Evolutionary conservation across 2,888 invertebrate genomes (phyloP).

Genomic region (Stenodera caucasica): DNA sequence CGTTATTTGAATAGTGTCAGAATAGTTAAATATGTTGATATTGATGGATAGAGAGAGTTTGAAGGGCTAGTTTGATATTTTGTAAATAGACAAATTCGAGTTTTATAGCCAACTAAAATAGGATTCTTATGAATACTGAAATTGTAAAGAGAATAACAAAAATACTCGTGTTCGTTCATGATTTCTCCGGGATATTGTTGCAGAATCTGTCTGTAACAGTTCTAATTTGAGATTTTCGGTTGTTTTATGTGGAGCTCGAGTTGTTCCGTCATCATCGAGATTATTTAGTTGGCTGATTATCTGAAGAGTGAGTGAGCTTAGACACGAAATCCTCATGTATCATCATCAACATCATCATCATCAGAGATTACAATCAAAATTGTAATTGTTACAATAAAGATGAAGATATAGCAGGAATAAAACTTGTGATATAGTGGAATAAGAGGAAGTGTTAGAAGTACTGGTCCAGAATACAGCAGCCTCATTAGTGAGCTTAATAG

Average conservation of each 20-base stretch:
- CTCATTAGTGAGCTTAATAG: slow-evolving; percentile 45
- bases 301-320: not conserved
- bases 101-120: too few species aligned
- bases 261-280: not conserved
- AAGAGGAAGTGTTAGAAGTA: slow-evolving; percentile 25
- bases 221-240: not conserved
- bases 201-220: not conserved
- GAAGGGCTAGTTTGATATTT: too few species aligned
- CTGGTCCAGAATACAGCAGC: slow-evolving; percentile 42
- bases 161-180: not conserved
- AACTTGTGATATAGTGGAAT: slow-evolving; percentile 4
- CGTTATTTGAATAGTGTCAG: not conserved
- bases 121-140: too few species aligned
- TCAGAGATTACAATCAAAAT: slow-evolving; percentile 29
- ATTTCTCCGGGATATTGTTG: not conserved
- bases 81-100: too few species aligned
- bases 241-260: not conserved
- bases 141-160: too few species aligned
- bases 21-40: not conserved
- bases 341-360: slow-evolving; percentile 31
- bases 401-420: slow-evolving; percentile 7
- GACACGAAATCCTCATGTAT: slow-evolving; percentile 30
- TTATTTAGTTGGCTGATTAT: slow-evolving; percentile 5
- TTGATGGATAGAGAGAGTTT: not conserved
- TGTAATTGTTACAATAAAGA: slow-evolving; percentile 14